Evolutionary conservation across 2,888 invertebrate genomes (phyloP).

Genomic region (Tridacna gigas): DNA sequence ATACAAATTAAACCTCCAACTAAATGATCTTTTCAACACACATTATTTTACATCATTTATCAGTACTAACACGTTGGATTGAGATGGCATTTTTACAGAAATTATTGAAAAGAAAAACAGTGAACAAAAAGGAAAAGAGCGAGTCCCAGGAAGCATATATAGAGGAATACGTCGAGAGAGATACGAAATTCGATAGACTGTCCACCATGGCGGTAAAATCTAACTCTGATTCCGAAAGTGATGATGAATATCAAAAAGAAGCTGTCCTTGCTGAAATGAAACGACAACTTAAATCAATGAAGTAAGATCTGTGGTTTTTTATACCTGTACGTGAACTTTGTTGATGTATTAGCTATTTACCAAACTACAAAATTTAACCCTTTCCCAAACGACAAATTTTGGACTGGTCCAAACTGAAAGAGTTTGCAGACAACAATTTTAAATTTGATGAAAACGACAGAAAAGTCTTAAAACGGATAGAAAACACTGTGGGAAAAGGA

Average conservation of each 20-base stretch:
- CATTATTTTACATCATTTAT: neutral
- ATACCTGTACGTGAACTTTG: no score
- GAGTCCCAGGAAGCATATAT: neutral
- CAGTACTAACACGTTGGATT: neutral
- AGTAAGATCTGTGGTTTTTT: neutral
- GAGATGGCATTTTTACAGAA: constrained; percentile 20
- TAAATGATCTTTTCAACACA: neutral
- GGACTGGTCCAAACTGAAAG: no score
- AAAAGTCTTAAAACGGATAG: no score
- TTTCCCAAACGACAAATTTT: no score
- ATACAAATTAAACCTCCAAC: neutral
- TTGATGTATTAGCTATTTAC: no score
- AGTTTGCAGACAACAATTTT: no score
- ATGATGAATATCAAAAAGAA: constrained; percentile 1
- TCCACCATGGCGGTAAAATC: neutral
- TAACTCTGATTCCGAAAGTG: neutral
- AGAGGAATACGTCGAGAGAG: no score
- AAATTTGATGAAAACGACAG: no score
- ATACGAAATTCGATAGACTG: no score
- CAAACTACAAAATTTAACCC: no score
- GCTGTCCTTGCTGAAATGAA: neutral
- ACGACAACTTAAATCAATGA: constrained; percentile 7
- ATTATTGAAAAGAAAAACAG: constrained; percentile 5
- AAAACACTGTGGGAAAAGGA: neutral
- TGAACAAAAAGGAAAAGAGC: neutral